These are phyloP conservation scores for Laspeyria flexula DNA, from an alignment of 2,888 invertebrate genomes.

Conservation along the genomic window DNA sequence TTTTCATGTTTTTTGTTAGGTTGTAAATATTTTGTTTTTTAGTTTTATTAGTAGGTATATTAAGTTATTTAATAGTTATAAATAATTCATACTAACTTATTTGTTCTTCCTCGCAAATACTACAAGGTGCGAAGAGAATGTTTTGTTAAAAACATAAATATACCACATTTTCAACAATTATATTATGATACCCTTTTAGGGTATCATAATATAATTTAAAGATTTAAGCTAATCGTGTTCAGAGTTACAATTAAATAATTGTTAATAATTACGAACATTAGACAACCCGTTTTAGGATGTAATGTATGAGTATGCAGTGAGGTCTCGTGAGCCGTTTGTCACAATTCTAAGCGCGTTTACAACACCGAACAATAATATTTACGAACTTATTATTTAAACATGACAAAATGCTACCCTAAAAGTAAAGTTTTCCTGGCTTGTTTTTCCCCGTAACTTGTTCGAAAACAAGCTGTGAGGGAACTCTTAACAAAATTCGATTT, in stretches of 20 bases:
- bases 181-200: too few relatives aligned
- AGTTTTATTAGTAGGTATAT: too few relatives aligned
- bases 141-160: slow-evolving; percentile 13
- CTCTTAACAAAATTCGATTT: slow-evolving; percentile 68
- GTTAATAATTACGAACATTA: slow-evolving; percentile 60
- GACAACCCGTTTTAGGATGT: slow-evolving; percentile 59
- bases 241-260: slow-evolving; percentile 52
- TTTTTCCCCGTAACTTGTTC: slow-evolving; percentile 16
- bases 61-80: too few relatives aligned
- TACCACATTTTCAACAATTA: too few relatives aligned
- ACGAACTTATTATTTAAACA: slow-evolving; percentile 39
- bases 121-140: not conserved
- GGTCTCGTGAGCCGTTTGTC: slow-evolving; percentile 55
- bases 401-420: slow-evolving; percentile 33
- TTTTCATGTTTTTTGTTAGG: too few relatives aligned
- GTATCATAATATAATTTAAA: slow-evolving; percentile 38
- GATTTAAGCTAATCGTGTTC: slow-evolving; percentile 41
- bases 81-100: too few relatives aligned
- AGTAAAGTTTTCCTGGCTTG: slow-evolving; percentile 34
- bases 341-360: slow-evolving; percentile 51
- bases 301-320: slow-evolving; percentile 52
- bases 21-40: too few relatives aligned
- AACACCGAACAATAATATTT: slow-evolving; percentile 44
- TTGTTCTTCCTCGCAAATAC: not conserved
- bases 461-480: slow-evolving; percentile 33